Conservation (phyloP, 2,888 invertebrate species). For the Drosophila nr. fundita region DNA sequence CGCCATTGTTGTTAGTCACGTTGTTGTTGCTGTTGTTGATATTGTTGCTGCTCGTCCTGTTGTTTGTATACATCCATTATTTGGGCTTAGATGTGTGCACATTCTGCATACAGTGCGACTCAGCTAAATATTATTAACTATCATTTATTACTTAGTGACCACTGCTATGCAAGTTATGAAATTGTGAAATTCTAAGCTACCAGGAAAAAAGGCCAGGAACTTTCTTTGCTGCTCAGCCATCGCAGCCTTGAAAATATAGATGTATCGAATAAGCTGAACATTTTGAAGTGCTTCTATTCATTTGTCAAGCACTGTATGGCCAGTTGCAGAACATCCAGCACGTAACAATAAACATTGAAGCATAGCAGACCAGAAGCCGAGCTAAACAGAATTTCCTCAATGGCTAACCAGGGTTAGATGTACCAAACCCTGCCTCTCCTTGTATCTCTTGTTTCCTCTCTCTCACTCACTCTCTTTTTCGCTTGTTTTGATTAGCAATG, state of each 20-base stretch:
- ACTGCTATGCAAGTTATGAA: background rate
- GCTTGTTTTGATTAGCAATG: slow-evolving; percentile 74
- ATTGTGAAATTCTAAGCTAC: background rate
- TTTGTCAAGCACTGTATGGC: slow-evolving; percentile 24
- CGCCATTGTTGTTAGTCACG: slow-evolving; percentile 62
- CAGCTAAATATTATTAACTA: slow-evolving; percentile 11
- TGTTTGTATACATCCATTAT: slow-evolving; percentile 60
- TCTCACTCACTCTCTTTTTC: background rate
- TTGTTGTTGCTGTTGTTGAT: slow-evolving; percentile 29
- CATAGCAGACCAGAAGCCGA: slow-evolving; percentile 29
- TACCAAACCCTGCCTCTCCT: background rate
- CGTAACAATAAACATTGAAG: slow-evolving; percentile 53
- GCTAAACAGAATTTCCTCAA: slow-evolving; percentile 51
- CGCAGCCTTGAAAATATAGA: background rate
- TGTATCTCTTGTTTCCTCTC: background rate
- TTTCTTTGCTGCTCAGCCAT: background rate
- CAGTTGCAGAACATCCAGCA: slow-evolving; percentile 29
- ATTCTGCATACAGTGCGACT: slow-evolving; percentile 28
- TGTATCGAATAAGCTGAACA: background rate
- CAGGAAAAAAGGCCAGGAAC: background rate
- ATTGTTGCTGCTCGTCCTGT: slow-evolving; percentile 29
- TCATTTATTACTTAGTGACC: background rate
- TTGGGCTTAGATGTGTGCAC: slow-evolving; percentile 42
- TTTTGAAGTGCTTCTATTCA: slow-evolving; percentile 10
- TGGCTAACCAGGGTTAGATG: slow-evolving; percentile 59